Conservation (phyloP, 2,888 invertebrate genomes). For the Falcaria lacertinaria region DNA sequence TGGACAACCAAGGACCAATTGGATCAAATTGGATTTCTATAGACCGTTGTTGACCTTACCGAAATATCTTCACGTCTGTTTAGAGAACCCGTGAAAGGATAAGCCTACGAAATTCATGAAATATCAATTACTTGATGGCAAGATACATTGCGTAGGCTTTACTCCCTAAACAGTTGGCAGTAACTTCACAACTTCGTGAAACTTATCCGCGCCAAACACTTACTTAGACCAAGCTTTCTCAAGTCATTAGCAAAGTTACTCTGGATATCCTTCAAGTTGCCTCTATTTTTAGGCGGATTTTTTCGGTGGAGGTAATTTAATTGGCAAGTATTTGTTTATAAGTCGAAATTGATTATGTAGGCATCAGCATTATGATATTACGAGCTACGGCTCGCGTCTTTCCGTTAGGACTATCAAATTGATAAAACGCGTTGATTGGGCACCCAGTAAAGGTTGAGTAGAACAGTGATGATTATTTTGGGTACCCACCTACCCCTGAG, state of each 20-base stretch:
- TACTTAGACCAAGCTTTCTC: background rate
- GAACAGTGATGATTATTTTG: too few relatives aligned
- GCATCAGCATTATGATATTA: slow-evolving; percentile 2
- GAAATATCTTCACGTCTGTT: background rate
- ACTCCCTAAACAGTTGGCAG: background rate
- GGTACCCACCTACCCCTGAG: too few relatives aligned
- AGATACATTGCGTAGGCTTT: background rate
- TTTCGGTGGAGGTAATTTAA: background rate
- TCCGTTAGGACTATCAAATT: slow-evolving; percentile 1
- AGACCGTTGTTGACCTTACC: too few relatives aligned
- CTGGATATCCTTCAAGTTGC: background rate
- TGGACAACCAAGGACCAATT: too few relatives aligned
- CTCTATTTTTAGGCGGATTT: background rate
- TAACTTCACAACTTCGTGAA: background rate
- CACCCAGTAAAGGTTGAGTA: too few relatives aligned
- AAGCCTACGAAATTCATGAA: background rate
- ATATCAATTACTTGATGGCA: background rate
- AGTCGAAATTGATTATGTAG: too few relatives aligned
- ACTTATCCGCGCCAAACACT: background rate
- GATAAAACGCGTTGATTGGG: too few relatives aligned
- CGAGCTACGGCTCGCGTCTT: slow-evolving; percentile 8
- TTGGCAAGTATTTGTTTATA: background rate
- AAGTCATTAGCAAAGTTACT: background rate
- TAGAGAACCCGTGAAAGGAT: background rate
- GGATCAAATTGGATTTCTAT: too few relatives aligned